Percentiles rank a stretch among this genome's conserved stretches.
Evolutionary conservation across 2,113 vertebrate species (phyloP).

Genomic region (Psettodes erumei): DNA sequence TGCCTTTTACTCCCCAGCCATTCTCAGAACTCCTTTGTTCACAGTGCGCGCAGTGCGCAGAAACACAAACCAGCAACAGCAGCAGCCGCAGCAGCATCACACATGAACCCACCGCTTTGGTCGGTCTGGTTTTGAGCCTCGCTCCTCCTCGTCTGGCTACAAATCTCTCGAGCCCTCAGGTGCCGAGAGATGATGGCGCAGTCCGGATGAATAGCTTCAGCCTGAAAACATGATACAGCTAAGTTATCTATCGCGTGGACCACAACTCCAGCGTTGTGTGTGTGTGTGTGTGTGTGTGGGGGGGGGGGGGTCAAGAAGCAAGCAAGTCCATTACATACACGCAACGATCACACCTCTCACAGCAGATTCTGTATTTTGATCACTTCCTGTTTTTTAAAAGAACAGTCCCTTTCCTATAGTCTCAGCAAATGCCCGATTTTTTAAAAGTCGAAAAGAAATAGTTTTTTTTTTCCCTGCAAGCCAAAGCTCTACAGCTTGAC

Average conservation of each 20-base stretch:
- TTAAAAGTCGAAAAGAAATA: background rate
- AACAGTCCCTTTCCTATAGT: too few species aligned
- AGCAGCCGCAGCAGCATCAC: background rate
- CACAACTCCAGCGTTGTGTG: too few species aligned
- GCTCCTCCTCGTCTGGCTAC: conserved; percentile 71
- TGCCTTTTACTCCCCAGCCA: background rate
- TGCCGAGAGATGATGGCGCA: conserved; percentile 82
- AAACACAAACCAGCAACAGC: background rate
- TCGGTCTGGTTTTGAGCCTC: conserved; percentile 73
- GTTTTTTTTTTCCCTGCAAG: too few species aligned
- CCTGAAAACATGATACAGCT: conserved; percentile 61
- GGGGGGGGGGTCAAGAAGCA: too few species aligned
- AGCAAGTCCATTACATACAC: background rate
- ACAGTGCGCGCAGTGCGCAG: background rate
- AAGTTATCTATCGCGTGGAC: too few species aligned
- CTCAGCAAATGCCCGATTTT: background rate
- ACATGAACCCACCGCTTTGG: conserved; percentile 62
- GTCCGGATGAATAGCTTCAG: conserved; percentile 79
- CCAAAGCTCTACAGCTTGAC: background rate
- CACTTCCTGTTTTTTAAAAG: background rate
- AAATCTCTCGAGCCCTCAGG: conserved; percentile 76
- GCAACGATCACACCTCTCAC: background rate
- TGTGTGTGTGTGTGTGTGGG: too few species aligned
- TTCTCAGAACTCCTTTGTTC: background rate
- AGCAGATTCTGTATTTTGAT: background rate